Evolutionary conservation across 2,113 vertebrate species (phyloP).

Genomic region (Emberiza fucata): DNA sequence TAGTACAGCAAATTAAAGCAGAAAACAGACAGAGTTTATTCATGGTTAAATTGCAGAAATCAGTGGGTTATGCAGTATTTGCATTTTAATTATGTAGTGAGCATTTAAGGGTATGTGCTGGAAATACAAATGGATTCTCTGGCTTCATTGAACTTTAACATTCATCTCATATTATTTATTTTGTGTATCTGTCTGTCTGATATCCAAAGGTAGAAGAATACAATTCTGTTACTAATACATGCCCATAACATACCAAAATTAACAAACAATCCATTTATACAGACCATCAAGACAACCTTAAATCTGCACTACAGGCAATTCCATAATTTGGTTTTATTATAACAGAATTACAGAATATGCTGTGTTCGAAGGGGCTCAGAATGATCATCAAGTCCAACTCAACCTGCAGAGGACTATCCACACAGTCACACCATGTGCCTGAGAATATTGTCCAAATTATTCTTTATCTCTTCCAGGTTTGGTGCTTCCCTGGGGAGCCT

Average conservation of each 20-base stretch:
- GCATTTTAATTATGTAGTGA: slow-evolving; percentile 39
- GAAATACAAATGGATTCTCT: neutral
- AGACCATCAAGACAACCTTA: neutral
- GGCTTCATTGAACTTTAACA: neutral
- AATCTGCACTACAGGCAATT: neutral
- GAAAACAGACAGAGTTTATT: slow-evolving; percentile 16
- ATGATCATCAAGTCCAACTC: neutral
- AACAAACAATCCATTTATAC: neutral
- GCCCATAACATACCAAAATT: neutral
- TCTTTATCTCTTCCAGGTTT: neutral
- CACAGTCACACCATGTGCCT: neutral
- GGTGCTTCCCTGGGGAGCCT: neutral
- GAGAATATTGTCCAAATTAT: neutral
- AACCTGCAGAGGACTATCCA: no score
- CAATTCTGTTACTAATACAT: neutral
- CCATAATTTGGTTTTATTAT: neutral
- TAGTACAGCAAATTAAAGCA: slow-evolving; percentile 18
- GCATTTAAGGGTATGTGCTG: neutral
- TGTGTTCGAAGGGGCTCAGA: neutral
- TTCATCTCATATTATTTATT: neutral
- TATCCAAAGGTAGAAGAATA: neutral
- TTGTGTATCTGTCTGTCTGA: neutral
- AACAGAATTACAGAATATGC: neutral
- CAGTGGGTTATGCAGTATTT: slow-evolving; percentile 18
- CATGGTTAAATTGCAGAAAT: slow-evolving; percentile 21